Conservation (phyloP, 2,797 vertebrate species). For the Momotus momota region DNA sequence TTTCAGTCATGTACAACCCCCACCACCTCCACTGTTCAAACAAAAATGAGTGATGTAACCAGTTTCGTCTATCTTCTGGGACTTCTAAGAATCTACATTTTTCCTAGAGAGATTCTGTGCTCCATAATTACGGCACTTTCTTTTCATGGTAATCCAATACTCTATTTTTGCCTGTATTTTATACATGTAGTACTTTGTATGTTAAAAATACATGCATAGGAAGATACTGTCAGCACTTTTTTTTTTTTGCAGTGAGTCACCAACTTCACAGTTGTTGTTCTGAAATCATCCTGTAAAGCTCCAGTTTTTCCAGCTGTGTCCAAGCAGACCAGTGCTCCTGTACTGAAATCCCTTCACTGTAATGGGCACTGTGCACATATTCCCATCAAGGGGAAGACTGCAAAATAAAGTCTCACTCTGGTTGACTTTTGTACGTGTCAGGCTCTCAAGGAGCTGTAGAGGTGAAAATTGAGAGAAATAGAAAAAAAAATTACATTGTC, state of each 20-base stretch:
- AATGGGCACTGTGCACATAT: neutral
- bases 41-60: neutral
- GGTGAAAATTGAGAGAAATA: neutral
- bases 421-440: neutral
- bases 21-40: neutral
- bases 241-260: neutral
- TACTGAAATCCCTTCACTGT: neutral
- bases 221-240: slow-evolving; percentile 14
- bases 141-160: neutral
- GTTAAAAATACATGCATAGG: neutral
- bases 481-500: neutral
- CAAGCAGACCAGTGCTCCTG: neutral
- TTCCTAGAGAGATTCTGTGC: neutral
- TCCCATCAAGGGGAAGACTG: neutral
- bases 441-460: neutral
- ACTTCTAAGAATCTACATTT: neutral
- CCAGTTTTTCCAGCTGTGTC: slow-evolving; percentile 20
- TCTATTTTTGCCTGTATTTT: neutral
- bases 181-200: neutral
- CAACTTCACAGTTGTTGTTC: neutral
- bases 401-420: neutral
- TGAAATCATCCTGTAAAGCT: slow-evolving; percentile 25
- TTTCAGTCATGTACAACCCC: neutral
- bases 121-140: fast-evolving
- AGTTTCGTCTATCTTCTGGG: neutral